Percentiles rank a stretch among this genome's conserved stretches.
Conservation (phyloP, 2,888 invertebrate species). For the Marasmarcha lunaedactyla region DNA sequence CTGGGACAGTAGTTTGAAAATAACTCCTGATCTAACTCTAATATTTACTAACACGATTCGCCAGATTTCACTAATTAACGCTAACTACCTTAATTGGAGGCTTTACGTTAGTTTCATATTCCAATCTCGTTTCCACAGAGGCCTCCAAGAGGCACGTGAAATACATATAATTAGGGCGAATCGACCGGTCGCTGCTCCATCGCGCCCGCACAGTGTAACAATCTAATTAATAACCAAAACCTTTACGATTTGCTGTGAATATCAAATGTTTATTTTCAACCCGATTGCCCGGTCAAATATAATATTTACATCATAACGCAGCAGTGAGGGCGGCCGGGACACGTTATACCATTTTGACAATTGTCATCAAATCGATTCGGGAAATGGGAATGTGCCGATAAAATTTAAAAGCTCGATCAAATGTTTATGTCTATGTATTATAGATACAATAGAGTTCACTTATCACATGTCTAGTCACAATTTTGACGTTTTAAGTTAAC, state of each 20-base stretch:
- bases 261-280: conserved; percentile 48
- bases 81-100: not conserved
- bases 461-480: no score
- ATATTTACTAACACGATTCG: no score
- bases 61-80: not conserved
- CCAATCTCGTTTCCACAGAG: not conserved
- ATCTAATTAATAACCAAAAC: conserved; percentile 63
- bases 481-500: no score
- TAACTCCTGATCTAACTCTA: no score
- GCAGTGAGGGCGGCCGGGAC: conserved; percentile 27
- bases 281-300: conserved; percentile 51
- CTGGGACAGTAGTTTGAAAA: no score
- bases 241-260: conserved; percentile 57
- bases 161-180: conserved; percentile 54
- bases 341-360: conserved; percentile 14
- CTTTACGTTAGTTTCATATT: not conserved
- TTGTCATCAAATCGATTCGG: conserved; percentile 16
- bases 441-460: no score
- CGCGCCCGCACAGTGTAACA: conserved; percentile 40
- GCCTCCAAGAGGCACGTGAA: conserved; percentile 21
- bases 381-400: conserved; percentile 3
- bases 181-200: conserved; percentile 47
- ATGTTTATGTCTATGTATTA: no score
- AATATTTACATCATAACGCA: conserved; percentile 57
- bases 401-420: no score